phyloP scores from a whole-genome alignment of 2,797 vertebrate genomes.

The Chaenodraco wilsoni region DNA sequence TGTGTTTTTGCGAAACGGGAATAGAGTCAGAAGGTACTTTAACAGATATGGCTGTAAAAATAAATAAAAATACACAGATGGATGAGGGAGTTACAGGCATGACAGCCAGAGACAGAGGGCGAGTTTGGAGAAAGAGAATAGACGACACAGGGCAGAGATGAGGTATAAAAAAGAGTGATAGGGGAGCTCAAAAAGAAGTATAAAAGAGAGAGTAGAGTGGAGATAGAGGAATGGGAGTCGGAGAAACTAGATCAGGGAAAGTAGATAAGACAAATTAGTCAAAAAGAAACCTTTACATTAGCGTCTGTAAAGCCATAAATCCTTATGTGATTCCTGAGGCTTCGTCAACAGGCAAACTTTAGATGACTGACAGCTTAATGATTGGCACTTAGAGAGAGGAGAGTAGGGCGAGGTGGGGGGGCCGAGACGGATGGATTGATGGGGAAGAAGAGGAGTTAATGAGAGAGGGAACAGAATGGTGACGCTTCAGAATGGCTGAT shows the following conservation, averaged over 20 bases:
- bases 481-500: constrained; percentile 50
- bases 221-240: constrained; percentile 2
- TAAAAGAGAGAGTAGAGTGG: background rate
- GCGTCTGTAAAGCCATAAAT: constrained; percentile 56
- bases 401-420: constrained; percentile 21
- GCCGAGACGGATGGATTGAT: constrained; percentile 57
- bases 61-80: constrained; percentile 59
- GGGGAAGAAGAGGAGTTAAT: constrained; percentile 64
- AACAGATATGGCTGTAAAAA: constrained; percentile 70
- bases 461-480: constrained; percentile 53
- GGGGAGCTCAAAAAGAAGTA: background rate
- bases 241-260: constrained; percentile 2
- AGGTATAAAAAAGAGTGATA: background rate
- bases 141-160: constrained; percentile 5
- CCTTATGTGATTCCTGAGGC: constrained; percentile 38
- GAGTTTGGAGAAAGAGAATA: constrained; percentile 15
- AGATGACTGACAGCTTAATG: constrained; percentile 73
- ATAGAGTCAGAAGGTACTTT: constrained; percentile 68
- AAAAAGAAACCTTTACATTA: constrained; percentile 51
- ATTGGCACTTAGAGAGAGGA: constrained; percentile 66
- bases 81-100: constrained; percentile 35
- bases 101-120: constrained; percentile 2
- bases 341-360: constrained; percentile 57
- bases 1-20: constrained; percentile 61
- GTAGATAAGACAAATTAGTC: constrained; percentile 41